Evolutionary conservation across 2,113 vertebrate species (phyloP).

Genomic region (Myrmecobius fasciatus): DNA sequence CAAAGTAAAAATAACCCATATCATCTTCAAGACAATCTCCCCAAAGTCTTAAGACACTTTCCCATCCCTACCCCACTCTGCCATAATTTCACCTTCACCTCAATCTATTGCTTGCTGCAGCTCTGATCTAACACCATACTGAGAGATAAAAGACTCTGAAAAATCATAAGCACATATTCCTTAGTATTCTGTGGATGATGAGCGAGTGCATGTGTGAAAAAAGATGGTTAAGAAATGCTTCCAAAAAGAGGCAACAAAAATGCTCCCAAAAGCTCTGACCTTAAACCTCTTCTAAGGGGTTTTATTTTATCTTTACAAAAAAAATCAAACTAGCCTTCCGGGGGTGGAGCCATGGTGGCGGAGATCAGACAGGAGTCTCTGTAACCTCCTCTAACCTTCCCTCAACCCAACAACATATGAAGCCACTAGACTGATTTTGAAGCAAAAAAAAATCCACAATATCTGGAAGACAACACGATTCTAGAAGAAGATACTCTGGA

Average conservation of each 20-base stretch:
- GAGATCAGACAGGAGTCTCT: no score
- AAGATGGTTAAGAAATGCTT: neutral
- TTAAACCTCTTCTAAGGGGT: neutral
- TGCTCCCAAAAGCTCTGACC: neutral
- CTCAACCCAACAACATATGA: no score
- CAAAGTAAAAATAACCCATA: neutral
- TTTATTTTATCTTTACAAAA: neutral
- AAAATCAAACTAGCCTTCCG: no score
- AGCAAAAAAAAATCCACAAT: no score
- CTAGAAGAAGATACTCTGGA: no score
- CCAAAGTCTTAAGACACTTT: neutral
- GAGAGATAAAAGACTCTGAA: neutral
- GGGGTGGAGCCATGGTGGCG: no score
- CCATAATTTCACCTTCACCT: neutral
- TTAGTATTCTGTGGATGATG: neutral
- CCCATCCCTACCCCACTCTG: no score
- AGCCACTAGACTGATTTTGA: no score
- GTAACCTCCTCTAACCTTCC: no score
- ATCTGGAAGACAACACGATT: no score
- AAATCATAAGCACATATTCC: neutral
- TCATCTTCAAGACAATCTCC: neutral
- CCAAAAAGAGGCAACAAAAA: neutral
- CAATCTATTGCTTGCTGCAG: neutral
- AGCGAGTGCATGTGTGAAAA: neutral
- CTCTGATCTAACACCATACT: neutral